Base-by-base conservation (phyloP, 2,113 vertebrate genomes). In the Aldabrachelys gigantea region DNA sequence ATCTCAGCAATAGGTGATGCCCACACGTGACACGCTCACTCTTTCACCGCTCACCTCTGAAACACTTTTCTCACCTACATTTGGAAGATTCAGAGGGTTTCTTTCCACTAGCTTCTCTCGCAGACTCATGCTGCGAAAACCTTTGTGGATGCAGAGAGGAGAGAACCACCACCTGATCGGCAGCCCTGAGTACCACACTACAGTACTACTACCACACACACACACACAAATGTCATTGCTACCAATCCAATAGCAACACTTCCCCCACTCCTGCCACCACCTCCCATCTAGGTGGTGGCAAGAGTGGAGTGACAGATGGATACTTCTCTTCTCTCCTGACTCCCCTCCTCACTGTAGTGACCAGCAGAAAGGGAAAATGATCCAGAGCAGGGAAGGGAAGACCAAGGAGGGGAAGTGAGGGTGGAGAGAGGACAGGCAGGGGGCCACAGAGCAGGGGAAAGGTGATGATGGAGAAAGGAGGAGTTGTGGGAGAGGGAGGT, bases 401-500 rank as follows among this genome's bases (percentile, higher is more conserved):
- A 44, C 27, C 27, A 76, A 91, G n/a, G 41, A 79, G 53, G 11
- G 14, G 3, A 11, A 7, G 24, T 7, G 7, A 1, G 21, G 25
- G 1, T 3, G 1, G 1, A 4, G 5, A 10, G 24, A 44, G 72
- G 24, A 44, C 35, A 41, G n/a, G n/a, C 56, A 76, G 72, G 25
- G 56, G 56, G 27, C 57, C 57, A 59, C 4, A 11, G 25, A 59
- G 27, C 57, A 29, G 1, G 57, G 57, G 25, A 65, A 65, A 35
- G 31, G 59, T 11, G 14, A 65, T 14, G 59, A 6, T 35, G 29
- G 59, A 65, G 29, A 65, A 65, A 35, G 29, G 31, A 10, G 56
- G 9, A 56, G 54, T 25, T 56, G 21, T 1, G 6, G 54, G 21
- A 24, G 17, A 16, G 52, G 52, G 5, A 53, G 17, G 52, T 17